phyloP scores from a whole-genome alignment of 2,797 vertebrate genomes.

The Rhinatrema bivittatum region DNA sequence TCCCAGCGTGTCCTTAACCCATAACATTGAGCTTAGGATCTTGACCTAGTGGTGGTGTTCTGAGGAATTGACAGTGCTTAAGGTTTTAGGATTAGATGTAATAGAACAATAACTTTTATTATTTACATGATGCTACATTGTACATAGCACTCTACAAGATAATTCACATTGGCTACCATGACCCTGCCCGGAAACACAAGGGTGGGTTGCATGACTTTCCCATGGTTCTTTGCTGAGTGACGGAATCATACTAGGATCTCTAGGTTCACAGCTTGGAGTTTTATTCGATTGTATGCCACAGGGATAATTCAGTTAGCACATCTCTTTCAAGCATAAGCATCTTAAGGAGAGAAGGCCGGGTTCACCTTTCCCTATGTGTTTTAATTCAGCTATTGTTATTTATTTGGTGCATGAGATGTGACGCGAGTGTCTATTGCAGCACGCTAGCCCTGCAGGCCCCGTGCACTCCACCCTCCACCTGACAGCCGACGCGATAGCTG shows the following conservation, averaged over 20 bases:
- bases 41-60: too few relatives aligned
- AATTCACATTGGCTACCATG: too few relatives aligned
- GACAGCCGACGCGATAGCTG: conserved; percentile 35
- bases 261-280: accelerated
- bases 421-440: conserved; percentile 50
- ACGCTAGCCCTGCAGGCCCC: conserved; percentile 48
- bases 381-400: not conserved
- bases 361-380: accelerated
- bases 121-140: too few relatives aligned
- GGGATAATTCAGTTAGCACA: too few relatives aligned
- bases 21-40: too few relatives aligned
- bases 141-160: too few relatives aligned
- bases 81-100: too few relatives aligned
- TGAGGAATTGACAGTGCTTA: too few relatives aligned
- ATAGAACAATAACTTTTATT: too few relatives aligned
- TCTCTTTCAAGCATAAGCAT: too few relatives aligned
- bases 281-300: not conserved
- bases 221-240: not conserved
- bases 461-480: conserved; percentile 56
- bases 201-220: not conserved
- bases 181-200: not conserved
- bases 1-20: too few relatives aligned
- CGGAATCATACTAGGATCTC: not conserved
- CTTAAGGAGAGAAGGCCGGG: accelerated
- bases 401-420: not conserved